Evolutionary conservation across 2,797 vertebrate species (phyloP).

Genomic region (Danio kyathit): DNA sequence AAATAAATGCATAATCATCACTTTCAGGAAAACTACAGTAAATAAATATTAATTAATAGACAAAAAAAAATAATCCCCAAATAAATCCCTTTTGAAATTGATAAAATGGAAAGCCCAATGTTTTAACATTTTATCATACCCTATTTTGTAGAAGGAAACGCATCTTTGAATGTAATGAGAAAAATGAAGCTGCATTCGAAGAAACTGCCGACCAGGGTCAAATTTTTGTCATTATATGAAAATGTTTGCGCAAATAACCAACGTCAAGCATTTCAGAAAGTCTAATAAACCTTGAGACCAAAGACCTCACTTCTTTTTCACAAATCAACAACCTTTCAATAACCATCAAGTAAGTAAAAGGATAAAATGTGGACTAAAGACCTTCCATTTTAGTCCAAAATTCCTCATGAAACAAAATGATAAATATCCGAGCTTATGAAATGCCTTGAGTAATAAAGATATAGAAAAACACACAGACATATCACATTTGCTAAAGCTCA

Average conservation of each 20-base stretch:
- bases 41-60: too few relatives aligned
- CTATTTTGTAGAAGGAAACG: neutral
- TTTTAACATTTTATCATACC: neutral
- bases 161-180: neutral
- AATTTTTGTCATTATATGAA: neutral
- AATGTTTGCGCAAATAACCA: neutral
- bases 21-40: too few relatives aligned
- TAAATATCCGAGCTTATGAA: neutral
- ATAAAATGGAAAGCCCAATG: too few relatives aligned
- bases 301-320: neutral
- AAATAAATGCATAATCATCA: too few relatives aligned
- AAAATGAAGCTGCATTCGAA: neutral
- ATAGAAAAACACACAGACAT: neutral
- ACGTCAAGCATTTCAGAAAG: neutral
- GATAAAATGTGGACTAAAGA: neutral
- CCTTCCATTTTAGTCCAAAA: neutral
- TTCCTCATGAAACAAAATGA: neutral
- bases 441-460: neutral
- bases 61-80: too few relatives aligned
- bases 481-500: neutral
- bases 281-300: neutral
- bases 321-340: neutral
- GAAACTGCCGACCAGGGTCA: neutral
- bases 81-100: too few relatives aligned
- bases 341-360: neutral